phyloP scores from a whole-genome alignment of 2,888 invertebrate genomes.

The Lasioglossum oenotherae region DNA sequence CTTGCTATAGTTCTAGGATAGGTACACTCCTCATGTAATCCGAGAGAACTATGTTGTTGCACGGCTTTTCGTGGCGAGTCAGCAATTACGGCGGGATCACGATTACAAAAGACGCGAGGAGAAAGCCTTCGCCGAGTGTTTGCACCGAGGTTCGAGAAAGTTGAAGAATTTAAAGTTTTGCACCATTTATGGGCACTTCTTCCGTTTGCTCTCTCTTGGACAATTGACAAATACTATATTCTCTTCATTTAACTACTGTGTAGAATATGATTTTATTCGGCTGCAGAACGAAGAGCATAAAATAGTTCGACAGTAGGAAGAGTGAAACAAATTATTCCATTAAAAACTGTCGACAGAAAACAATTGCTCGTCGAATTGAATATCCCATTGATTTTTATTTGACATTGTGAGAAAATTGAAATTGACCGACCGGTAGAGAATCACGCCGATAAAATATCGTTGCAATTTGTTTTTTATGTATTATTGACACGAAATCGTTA shows the following conservation, averaged over 20 bases:
- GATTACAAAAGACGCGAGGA: slow-evolving; percentile 19
- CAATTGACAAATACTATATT: neutral
- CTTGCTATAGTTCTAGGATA: neutral
- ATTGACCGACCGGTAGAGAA: neutral
- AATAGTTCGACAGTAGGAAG: neutral
- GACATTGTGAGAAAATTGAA: neutral
- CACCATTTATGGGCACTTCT: neutral
- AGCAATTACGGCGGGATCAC: neutral
- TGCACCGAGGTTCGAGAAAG: neutral
- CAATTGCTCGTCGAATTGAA: neutral
- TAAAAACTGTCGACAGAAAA: neutral
- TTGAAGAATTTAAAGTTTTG: neutral
- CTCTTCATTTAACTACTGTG: neutral
- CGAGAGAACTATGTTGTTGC: neutral
- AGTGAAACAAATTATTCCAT: neutral
- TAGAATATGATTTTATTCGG: neutral
- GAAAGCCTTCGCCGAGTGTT: neutral
- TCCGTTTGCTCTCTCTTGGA: neutral
- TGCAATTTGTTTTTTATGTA: neutral
- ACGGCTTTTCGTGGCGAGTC: neutral
- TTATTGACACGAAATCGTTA: neutral
- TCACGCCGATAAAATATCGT: neutral
- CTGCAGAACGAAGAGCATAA: too few relatives aligned
- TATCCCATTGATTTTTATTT: neutral
- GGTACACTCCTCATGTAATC: neutral